Conservation (phyloP, 2,113 vertebrate species). For the Lichenostomus cassidix region DNA sequence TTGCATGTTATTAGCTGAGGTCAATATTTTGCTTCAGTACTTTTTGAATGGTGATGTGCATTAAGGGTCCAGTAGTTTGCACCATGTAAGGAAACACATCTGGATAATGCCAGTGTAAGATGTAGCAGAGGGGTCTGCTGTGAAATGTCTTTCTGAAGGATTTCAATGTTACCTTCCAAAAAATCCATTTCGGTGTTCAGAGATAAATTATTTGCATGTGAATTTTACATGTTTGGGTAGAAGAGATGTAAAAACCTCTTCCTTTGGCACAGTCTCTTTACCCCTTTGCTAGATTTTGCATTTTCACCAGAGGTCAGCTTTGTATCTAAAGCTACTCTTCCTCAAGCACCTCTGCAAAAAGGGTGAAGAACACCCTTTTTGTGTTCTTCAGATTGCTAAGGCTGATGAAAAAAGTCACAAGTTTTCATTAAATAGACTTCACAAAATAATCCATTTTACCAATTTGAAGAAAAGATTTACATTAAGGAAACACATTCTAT, state of each 20-base stretch:
- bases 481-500: not conserved
- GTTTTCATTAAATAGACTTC: not conserved
- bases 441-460: not conserved
- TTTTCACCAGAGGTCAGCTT: not conserved
- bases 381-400: no score
- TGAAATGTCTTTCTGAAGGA: not conserved
- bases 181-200: not conserved
- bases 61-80: not conserved
- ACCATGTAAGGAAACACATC: rapidly evolving
- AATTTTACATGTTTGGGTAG: not conserved
- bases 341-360: not conserved
- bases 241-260: not conserved
- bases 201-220: not conserved
- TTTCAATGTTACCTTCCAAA: not conserved
- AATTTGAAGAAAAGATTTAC: not conserved
- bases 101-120: not conserved
- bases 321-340: not conserved
- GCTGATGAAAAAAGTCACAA: not conserved
- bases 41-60: not conserved
- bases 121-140: not conserved
- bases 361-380: no score
- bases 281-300: not conserved
- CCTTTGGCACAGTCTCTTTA: not conserved
- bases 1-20: not conserved
- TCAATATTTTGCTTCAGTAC: not conserved